phyloP scores from a whole-genome alignment of 2,888 invertebrate species.

The Leucophenga maculata region DNA sequence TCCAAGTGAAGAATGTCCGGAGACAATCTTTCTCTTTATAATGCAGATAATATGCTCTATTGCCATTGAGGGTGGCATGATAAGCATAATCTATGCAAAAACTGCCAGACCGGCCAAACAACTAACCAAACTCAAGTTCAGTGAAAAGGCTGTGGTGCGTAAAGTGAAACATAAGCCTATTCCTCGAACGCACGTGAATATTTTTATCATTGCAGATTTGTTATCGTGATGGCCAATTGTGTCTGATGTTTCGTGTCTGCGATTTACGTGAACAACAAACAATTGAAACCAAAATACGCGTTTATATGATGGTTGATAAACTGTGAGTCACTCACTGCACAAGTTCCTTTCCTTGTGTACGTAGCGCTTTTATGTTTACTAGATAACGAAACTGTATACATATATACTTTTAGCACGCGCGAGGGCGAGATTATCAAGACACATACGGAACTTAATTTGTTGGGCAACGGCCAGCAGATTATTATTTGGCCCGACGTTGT shows the following conservation, averaged over 20 bases:
- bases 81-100: slow-evolving; percentile 83
- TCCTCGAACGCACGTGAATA: background rate
- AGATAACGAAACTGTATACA: background rate
- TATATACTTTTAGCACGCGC: slow-evolving; percentile 55
- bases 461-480: slow-evolving; percentile 77
- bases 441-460: slow-evolving; percentile 79
- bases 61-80: slow-evolving; percentile 75
- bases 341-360: background rate
- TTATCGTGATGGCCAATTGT: slow-evolving; percentile 83
- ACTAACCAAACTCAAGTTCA: slow-evolving; percentile 85
- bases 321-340: slow-evolving; percentile 52
- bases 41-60: slow-evolving; percentile 83
- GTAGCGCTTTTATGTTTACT: background rate
- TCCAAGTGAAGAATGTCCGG: slow-evolving; percentile 88
- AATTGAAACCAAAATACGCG: slow-evolving; percentile 84
- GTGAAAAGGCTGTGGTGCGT: slow-evolving; percentile 80
- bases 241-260: slow-evolving; percentile 86
- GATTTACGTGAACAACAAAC: slow-evolving; percentile 85
- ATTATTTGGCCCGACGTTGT: slow-evolving; percentile 92
- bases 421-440: slow-evolving; percentile 85
- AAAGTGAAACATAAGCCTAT: background rate
- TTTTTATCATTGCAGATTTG: slow-evolving; percentile 75
- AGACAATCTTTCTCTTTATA: slow-evolving; percentile 81
- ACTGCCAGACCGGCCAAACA: slow-evolving; percentile 84
- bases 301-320: slow-evolving; percentile 71